These are phyloP conservation scores for Xestia xanthographa DNA, from an alignment of 2,888 invertebrate genomes.

Conservation along the genomic window DNA sequence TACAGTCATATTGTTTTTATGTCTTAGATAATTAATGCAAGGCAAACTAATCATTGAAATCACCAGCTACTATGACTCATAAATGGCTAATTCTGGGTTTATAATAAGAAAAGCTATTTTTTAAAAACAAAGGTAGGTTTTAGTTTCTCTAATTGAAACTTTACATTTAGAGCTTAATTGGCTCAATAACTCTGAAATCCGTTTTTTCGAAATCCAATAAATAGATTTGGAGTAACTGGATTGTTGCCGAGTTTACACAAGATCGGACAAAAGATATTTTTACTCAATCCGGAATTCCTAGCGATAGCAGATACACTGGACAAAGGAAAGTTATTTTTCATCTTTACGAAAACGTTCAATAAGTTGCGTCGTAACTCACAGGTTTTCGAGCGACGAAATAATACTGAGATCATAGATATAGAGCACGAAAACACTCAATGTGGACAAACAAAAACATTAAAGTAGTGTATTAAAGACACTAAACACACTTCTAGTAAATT, in stretches of 20 bases:
- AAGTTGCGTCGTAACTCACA: constrained; percentile 16
- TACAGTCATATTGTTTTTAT: constrained; percentile 71
- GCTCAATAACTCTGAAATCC: background rate
- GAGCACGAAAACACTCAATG: background rate
- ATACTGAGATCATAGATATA: background rate
- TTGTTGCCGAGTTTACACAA: constrained; percentile 21
- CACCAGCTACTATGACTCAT: background rate
- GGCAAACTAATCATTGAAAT: background rate
- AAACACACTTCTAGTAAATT: background rate
- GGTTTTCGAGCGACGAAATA: constrained; percentile 1
- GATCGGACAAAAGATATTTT: constrained; percentile 42
- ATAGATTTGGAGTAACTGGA: constrained; percentile 3
- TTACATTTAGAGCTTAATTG: background rate
- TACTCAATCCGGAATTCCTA: constrained; percentile 28
- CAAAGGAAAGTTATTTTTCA: constrained; percentile 50
- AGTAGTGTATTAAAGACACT: background rate
- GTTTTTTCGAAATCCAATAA: background rate
- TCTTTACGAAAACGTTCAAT: constrained; percentile 46
- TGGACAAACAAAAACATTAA: background rate
- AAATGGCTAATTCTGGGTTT: background rate
- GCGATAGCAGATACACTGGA: constrained; percentile 27
- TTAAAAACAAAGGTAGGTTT: background rate
- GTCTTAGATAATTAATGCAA: constrained; percentile 29
- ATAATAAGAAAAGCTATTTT: background rate
- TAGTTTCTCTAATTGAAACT: background rate